phyloP scores from a whole-genome alignment of 2,888 invertebrate species.

The Clistopyga incitator region DNA sequence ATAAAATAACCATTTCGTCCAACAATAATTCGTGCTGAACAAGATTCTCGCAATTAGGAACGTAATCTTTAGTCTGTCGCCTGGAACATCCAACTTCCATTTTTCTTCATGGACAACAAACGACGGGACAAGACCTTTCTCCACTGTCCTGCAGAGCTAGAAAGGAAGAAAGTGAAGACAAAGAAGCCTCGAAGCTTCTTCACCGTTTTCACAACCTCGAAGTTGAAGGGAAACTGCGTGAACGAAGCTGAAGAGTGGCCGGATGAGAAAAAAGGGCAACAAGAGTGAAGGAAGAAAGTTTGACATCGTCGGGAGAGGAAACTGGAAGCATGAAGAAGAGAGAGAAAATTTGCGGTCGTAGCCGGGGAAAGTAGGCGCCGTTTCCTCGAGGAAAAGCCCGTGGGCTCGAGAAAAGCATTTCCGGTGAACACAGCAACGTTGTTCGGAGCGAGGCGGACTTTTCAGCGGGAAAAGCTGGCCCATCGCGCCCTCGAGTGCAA shows the following conservation, averaged over 20 bases:
- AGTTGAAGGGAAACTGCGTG: neutral
- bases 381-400: constrained; percentile 5
- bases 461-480: constrained; percentile 1
- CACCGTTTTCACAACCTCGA: neutral
- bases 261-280: neutral
- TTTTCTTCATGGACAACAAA: neutral
- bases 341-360: neutral
- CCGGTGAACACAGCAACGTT: neutral
- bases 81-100: neutral
- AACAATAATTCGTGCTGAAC: too few species aligned
- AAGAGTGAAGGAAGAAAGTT: neutral
- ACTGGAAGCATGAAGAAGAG: neutral
- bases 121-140: neutral
- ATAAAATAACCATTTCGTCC: too few species aligned
- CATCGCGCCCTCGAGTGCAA: constrained; percentile 54
- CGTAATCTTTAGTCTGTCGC: neutral
- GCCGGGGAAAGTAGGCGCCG: neutral
- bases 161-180: neutral
- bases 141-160: neutral
- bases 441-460: neutral
- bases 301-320: neutral
- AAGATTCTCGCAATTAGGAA: neutral
- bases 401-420: constrained; percentile 15
- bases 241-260: neutral
- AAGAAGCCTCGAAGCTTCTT: neutral